phyloP scores from a whole-genome alignment of 30 jellyfish, hydroid and myxozoan genomes.

The Pelagia noctiluca region DNA sequence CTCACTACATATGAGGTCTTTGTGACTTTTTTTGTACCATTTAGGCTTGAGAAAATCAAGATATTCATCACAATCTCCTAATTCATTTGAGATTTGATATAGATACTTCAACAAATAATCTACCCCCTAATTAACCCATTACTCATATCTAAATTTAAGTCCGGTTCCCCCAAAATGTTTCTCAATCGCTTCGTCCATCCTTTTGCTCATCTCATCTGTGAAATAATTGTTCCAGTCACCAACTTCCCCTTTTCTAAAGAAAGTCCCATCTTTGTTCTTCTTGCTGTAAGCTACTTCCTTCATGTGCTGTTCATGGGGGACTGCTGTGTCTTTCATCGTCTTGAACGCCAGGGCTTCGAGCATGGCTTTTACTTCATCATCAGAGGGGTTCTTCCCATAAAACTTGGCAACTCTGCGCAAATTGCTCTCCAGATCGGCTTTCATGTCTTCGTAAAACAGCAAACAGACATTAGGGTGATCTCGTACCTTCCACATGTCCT shows the following conservation, averaged over 20 bases:
- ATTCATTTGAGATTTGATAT: no score
- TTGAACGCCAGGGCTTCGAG: conserved; percentile 28
- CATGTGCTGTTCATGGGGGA: background rate
- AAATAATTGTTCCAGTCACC: no score
- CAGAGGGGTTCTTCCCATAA: background rate
- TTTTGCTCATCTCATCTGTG: conserved; percentile 1
- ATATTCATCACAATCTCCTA: no score
- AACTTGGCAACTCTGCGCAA: conserved; percentile 32
- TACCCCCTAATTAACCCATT: no score
- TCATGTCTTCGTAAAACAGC: conserved; percentile 39
- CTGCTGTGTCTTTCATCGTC: conserved; percentile 19
- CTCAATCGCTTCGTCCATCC: conserved; percentile 1
- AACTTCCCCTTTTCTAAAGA: conserved; percentile 3
- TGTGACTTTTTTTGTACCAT: no score
- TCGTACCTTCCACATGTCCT: conserved; percentile 15
- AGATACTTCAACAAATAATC: no score
- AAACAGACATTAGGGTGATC: conserved; percentile 48
- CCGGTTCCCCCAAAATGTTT: conserved; percentile 16
- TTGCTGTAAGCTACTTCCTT: background rate
- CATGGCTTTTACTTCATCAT: conserved; percentile 5
- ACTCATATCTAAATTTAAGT: conserved; percentile 3
- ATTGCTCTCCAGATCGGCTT: conserved; percentile 17
- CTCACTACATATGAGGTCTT: no score
- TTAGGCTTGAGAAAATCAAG: no score
- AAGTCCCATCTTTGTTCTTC: background rate